A percentile compares a stretch with the other conserved stretches of the same genome.
Evolutionary conservation across 2,888 invertebrate species (phyloP).

Genomic region (Andrena fulva): DNA sequence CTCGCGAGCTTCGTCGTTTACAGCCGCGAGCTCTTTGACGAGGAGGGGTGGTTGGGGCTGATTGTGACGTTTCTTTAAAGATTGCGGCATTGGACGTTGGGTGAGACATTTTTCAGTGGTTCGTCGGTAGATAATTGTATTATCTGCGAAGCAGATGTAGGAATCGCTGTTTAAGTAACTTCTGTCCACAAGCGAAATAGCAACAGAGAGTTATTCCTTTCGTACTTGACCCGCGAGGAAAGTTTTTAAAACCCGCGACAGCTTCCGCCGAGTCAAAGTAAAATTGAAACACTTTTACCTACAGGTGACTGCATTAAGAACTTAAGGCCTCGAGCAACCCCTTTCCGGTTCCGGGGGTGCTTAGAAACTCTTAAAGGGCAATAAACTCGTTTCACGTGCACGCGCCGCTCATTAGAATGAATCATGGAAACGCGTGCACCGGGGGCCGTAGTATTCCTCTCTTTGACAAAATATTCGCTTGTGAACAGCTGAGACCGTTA

Average conservation of each 20-base stretch:
- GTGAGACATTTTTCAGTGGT: too few relatives aligned
- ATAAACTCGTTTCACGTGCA: constrained; percentile 79
- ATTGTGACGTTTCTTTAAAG: too few relatives aligned
- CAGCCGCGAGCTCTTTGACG: not conserved
- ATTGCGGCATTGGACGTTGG: too few relatives aligned
- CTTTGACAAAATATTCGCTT: constrained; percentile 8
- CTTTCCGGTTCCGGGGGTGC: constrained; percentile 60
- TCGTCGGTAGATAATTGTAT: too few relatives aligned
- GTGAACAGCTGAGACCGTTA: not conserved
- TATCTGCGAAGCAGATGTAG: too few relatives aligned
- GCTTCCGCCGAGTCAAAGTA: constrained; percentile 1
- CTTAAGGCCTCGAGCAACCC: constrained; percentile 76
- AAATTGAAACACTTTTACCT: constrained; percentile 63
- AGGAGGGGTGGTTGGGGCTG: not conserved
- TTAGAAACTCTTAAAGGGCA: constrained; percentile 76
- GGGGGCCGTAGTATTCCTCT: constrained; percentile 45
- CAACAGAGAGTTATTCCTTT: too few relatives aligned
- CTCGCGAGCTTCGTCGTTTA: not conserved
- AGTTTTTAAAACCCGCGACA: constrained; percentile 8
- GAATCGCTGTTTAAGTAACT: too few relatives aligned
- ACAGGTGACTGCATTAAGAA: constrained; percentile 80
- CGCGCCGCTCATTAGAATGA: constrained; percentile 79
- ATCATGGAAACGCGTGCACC: constrained; percentile 61
- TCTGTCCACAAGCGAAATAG: too few relatives aligned
- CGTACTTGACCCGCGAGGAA: not conserved